Evolutionary conservation across 2,888 invertebrate species (phyloP).

Genomic region (Tenthredo mesomela): DNA sequence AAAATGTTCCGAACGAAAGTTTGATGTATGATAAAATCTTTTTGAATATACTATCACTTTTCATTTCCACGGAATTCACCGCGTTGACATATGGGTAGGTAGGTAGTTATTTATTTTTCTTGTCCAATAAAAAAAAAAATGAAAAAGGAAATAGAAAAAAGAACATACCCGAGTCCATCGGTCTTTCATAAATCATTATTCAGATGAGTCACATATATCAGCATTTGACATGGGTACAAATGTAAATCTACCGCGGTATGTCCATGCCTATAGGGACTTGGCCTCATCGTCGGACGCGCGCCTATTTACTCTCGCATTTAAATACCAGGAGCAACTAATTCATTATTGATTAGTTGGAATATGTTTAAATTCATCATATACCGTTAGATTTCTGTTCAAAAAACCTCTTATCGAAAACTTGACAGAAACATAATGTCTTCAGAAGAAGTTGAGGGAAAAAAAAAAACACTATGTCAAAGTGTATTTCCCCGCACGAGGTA

Average conservation of each 20-base stretch:
- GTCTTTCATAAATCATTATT: conserved; percentile 24
- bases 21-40: not conserved
- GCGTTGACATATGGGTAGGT: not conserved
- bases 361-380: not conserved
- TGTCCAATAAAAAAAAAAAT: not conserved
- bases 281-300: not conserved
- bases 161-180: not conserved
- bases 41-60: not conserved
- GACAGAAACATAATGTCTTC: not conserved
- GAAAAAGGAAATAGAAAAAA: not conserved
- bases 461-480: not conserved
- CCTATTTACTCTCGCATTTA: not conserved
- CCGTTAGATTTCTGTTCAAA: not conserved
- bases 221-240: not conserved
- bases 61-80: not conserved
- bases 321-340: not conserved
- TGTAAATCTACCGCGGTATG: not conserved
- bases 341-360: not conserved
- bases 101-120: not conserved
- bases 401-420: not conserved
- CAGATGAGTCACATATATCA: conserved; percentile 2
- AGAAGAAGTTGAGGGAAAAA: too few species aligned
- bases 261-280: not conserved
- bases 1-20: conserved; percentile 4
- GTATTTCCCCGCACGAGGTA: not conserved